A percentile compares a stretch with the other conserved stretches of the same genome.
phyloP scores from a whole-genome alignment of 37 sponge, comb jelly and placozoan genomes.

The Crambe crambe region DNA sequence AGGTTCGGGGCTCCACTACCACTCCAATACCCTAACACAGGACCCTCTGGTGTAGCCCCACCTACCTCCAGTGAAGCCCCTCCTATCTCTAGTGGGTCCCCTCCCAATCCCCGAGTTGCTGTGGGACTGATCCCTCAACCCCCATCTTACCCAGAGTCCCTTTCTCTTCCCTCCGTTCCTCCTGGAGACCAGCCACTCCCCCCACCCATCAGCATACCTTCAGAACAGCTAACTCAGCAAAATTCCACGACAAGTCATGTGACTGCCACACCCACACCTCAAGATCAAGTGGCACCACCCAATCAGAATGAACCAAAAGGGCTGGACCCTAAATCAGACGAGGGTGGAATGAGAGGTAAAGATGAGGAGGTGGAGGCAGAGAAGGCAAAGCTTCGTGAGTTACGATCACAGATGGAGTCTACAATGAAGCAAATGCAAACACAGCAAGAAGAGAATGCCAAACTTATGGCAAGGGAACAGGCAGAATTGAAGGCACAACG shows the following conservation, averaged over 20 bases:
- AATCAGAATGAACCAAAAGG: too few species aligned
- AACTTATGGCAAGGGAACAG: background rate
- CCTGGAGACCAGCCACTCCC: too few species aligned
- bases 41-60: background rate
- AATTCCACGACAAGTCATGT: background rate
- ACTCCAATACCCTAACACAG: background rate
- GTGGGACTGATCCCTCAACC: constrained; percentile 44
- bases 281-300: too few species aligned
- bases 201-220: constrained; percentile 3
- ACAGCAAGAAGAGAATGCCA: constrained; percentile 3
- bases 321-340: too few species aligned
- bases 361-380: constrained; percentile 12
- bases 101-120: constrained; percentile 14
- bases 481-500: constrained; percentile 1
- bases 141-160: constrained; percentile 9
- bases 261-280: background rate
- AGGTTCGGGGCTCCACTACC: background rate
- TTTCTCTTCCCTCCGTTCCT: background rate
- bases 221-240: background rate
- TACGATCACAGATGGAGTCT: background rate
- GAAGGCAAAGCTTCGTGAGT: background rate
- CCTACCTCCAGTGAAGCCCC: constrained; percentile 2
- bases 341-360: background rate
- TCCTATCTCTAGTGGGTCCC: background rate
- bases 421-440: constrained; percentile 11